Conservation (phyloP, 2,888 invertebrate genomes). For the Trissolcus brochymenae region DNA sequence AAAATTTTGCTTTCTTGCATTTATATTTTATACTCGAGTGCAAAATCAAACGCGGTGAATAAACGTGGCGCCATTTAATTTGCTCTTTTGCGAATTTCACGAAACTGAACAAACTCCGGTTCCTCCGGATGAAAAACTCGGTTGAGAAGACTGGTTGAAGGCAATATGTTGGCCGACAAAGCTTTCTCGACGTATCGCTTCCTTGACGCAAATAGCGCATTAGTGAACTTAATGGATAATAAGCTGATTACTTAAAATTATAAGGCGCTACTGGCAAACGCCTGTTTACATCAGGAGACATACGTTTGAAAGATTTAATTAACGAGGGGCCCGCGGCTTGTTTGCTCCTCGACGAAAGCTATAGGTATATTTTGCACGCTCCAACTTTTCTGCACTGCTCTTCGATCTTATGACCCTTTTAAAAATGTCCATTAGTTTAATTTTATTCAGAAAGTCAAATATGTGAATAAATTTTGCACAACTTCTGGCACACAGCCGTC, state of each 20-base stretch:
- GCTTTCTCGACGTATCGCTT: slow-evolving; percentile 22
- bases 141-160: background rate
- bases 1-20: too few species aligned
- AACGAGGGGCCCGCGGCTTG: slow-evolving; percentile 54
- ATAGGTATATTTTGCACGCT: slow-evolving; percentile 10
- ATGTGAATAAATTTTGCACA: background rate
- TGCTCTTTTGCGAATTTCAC: background rate
- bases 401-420: slow-evolving; percentile 11
- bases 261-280: slow-evolving; percentile 49
- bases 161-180: slow-evolving; percentile 3
- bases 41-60: background rate
- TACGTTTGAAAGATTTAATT: slow-evolving; percentile 57
- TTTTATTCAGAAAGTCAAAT: slow-evolving; percentile 1
- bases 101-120: background rate
- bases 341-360: slow-evolving; percentile 30
- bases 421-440: slow-evolving; percentile 30
- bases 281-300: slow-evolving; percentile 53
- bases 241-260: slow-evolving; percentile 53
- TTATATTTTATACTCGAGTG: too few species aligned
- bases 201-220: slow-evolving; percentile 49
- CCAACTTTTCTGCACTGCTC: too few species aligned
- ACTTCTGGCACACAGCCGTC: background rate
- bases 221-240: slow-evolving; percentile 55
- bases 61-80: background rate
- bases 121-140: background rate